Evolutionary conservation across 2,888 invertebrate genomes (phyloP).

Genomic region (Galeopsomyia nigrocyanea): DNA sequence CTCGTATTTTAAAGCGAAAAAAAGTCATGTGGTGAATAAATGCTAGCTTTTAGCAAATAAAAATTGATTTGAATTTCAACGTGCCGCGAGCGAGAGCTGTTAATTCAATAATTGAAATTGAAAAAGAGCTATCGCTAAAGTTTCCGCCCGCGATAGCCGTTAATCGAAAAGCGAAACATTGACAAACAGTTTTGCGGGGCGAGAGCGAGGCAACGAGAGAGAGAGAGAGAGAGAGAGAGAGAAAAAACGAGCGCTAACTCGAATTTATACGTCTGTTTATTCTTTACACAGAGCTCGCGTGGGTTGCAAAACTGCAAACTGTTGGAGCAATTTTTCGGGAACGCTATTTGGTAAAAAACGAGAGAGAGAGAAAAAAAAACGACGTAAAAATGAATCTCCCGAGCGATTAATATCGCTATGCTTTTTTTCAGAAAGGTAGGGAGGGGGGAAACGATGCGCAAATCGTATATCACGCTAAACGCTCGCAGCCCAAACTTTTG

Average conservation of each 20-base stretch:
- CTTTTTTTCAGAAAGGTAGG: constrained; percentile 3
- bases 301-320: constrained; percentile 46
- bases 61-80: too few species aligned
- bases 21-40: too few species aligned
- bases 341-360: not conserved
- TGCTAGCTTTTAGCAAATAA: too few species aligned
- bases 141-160: constrained; percentile 5
- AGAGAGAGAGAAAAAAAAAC: constrained; percentile 27
- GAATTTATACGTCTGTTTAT: constrained; percentile 40
- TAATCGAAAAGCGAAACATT: constrained; percentile 40
- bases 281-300: constrained; percentile 12
- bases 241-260: constrained; percentile 30
- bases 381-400: constrained; percentile 44
- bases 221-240: constrained; percentile 3
- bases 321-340: constrained; percentile 44
- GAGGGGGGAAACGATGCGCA: constrained; percentile 30
- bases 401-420: constrained; percentile 45
- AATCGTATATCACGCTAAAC: constrained; percentile 48
- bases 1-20: too few species aligned
- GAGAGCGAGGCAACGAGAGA: not conserved
- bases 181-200: constrained; percentile 19
- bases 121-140: constrained; percentile 5
- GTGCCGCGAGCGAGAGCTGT: too few species aligned
- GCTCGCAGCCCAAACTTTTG: constrained; percentile 33
- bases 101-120: not conserved